phyloP scores from a whole-genome alignment of 2,888 invertebrate species.

The Cacoxenus indagator region DNA sequence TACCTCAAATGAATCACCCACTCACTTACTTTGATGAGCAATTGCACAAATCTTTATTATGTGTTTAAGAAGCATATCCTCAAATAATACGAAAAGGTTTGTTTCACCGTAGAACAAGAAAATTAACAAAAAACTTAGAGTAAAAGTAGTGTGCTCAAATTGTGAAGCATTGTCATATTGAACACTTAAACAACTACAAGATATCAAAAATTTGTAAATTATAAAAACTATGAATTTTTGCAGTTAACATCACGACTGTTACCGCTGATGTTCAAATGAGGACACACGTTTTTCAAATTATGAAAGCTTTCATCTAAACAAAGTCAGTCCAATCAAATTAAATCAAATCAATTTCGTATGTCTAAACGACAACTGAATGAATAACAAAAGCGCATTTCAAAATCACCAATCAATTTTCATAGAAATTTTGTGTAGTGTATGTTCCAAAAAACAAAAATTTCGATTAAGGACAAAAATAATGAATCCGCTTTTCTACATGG shows the following conservation, averaged over 20 bases:
- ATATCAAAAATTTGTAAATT: neutral
- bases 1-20: neutral
- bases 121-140: constrained; percentile 25
- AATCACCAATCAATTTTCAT: constrained; percentile 17
- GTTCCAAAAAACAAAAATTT: constrained; percentile 10
- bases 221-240: constrained; percentile 15
- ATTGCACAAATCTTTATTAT: constrained; percentile 48
- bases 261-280: neutral
- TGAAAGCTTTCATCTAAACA: neutral
- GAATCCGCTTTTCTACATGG: neutral
- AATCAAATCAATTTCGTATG: neutral
- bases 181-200: constrained; percentile 9
- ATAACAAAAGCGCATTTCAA: neutral
- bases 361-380: constrained; percentile 3
- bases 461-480: neutral
- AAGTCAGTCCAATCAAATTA: constrained; percentile 14
- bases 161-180: neutral
- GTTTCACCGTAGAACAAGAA: constrained; percentile 15
- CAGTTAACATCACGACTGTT: constrained; percentile 10
- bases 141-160: neutral
- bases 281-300: constrained; percentile 6
- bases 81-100: constrained; percentile 45
- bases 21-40: constrained; percentile 22
- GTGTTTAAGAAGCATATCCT: constrained; percentile 32
- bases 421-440: neutral